Conservation (phyloP, 1,140 invertebrate species). For the Carposina sasakii region DNA sequence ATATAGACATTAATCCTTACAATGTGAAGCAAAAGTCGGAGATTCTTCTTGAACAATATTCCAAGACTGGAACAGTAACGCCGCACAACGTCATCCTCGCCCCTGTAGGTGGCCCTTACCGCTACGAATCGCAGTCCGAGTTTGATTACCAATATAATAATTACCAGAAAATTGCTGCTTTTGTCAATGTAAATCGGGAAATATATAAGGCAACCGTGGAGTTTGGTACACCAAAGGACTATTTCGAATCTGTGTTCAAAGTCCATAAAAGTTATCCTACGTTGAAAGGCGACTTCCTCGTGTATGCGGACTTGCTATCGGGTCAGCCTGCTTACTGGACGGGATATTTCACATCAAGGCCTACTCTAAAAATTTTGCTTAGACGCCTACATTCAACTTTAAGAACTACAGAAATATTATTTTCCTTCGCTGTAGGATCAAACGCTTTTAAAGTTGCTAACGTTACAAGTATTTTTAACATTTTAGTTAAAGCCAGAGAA, state of each 20-base stretch:
- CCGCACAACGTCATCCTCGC: slow-evolving; percentile 87
- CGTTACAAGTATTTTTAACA: slow-evolving; percentile 69
- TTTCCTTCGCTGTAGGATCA: slow-evolving; percentile 80
- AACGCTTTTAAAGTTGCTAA: slow-evolving; percentile 74
- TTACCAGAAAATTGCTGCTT: slow-evolving; percentile 84
- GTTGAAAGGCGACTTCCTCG: slow-evolving; percentile 91
- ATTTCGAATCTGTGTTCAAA: slow-evolving; percentile 80
- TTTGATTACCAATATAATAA: slow-evolving; percentile 91
- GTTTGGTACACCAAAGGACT: slow-evolving; percentile 89
- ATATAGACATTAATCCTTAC: slow-evolving; percentile 77
- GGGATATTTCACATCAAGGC: slow-evolving; percentile 90
- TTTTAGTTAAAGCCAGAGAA: slow-evolving; percentile 80
- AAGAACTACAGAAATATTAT: slow-evolving; percentile 87
- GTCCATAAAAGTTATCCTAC: slow-evolving; percentile 75
- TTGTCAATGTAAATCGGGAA: slow-evolving; percentile 81
- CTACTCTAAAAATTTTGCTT: slow-evolving; percentile 87
- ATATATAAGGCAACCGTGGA: slow-evolving; percentile 80
- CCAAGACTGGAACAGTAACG: slow-evolving; percentile 85
- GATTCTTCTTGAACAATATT: slow-evolving; percentile 85
- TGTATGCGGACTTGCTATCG: slow-evolving; percentile 89
- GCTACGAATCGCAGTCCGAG: slow-evolving; percentile 82
- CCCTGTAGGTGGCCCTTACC: slow-evolving; percentile 86
- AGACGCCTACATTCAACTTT: slow-evolving; percentile 85
- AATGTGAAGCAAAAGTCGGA: slow-evolving; percentile 87
- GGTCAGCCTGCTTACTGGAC: slow-evolving; percentile 90